These are phyloP conservation scores for Tetraodon nigroviridis DNA, from an alignment of 2,113 vertebrate genomes.

Conservation along the genomic window DNA sequence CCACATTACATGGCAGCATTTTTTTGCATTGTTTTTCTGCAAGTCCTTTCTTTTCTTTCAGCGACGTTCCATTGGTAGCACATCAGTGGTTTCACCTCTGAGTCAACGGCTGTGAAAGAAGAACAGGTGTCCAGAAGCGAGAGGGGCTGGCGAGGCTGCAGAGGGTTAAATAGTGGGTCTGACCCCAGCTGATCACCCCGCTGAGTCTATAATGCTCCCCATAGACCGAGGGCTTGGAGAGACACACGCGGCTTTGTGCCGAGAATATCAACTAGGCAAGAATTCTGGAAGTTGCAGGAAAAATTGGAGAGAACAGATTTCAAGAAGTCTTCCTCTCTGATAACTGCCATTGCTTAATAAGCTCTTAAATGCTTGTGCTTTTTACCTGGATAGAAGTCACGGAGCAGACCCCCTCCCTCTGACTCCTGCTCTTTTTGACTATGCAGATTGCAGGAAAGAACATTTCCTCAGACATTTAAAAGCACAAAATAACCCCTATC, in stretches of 20 bases:
- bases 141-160: slow-evolving; percentile 40
- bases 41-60: slow-evolving; percentile 1
- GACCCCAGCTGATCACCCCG: slow-evolving; percentile 60
- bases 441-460: slow-evolving; percentile 6
- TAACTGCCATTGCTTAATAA: slow-evolving; percentile 52
- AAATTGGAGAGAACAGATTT: slow-evolving; percentile 35
- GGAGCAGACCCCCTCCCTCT: slow-evolving; percentile 26
- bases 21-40: not conserved
- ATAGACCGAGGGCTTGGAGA: slow-evolving; percentile 45
- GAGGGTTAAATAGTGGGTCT: slow-evolving; percentile 58
- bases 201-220: slow-evolving; percentile 61
- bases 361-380: slow-evolving; percentile 47
- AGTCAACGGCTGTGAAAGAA: slow-evolving; percentile 21
- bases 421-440: slow-evolving; percentile 14
- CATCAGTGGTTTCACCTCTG: slow-evolving; percentile 23
- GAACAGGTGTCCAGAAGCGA: slow-evolving; percentile 54
- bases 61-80: slow-evolving; percentile 2
- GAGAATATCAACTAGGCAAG: slow-evolving; percentile 56
- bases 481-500: not conserved
- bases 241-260: slow-evolving; percentile 31
- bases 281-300: slow-evolving; percentile 33
- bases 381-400: slow-evolving; percentile 45
- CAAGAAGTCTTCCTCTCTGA: slow-evolving; percentile 46
- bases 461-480: slow-evolving; percentile 8
- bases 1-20: not conserved